Evolutionary conservation across 1,140 invertebrate genomes (phyloP).

Genomic region (Macrosteles quadrilineatus): DNA sequence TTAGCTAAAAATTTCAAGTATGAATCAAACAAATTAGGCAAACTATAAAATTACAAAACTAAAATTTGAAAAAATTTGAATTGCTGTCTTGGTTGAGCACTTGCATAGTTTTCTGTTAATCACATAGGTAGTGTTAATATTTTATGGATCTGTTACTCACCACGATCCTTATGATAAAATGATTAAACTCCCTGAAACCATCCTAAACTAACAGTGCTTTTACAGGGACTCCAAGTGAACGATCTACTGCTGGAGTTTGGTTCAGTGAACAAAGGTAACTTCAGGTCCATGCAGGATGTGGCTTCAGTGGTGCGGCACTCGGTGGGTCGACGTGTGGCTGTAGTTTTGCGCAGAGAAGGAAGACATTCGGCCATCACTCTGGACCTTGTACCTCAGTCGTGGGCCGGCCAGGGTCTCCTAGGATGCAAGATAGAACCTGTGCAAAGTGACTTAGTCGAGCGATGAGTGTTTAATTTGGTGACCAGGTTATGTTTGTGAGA

Average conservation of each 20-base stretch:
- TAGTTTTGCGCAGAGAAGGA: constrained; percentile 61
- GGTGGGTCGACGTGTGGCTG: constrained; percentile 60
- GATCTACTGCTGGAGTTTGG: constrained; percentile 83
- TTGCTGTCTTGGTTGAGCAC: no score
- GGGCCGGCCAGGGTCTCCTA: constrained; percentile 72
- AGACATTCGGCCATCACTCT: constrained; percentile 52
- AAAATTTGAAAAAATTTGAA: no score
- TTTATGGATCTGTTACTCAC: no score
- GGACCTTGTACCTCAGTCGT: constrained; percentile 65
- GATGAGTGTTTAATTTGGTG: constrained; percentile 45
- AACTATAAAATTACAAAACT: no score
- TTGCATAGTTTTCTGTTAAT: no score
- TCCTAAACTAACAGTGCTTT: no score
- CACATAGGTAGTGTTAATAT: no score
- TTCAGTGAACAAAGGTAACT: constrained; percentile 75
- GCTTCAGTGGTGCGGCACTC: constrained; percentile 73
- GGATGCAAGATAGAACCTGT: constrained; percentile 68
- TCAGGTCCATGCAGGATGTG: constrained; percentile 66
- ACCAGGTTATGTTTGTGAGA: background rate
- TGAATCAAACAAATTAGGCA: no score
- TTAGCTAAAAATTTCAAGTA: no score
- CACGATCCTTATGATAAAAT: no score
- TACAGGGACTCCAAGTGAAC: constrained; percentile 72
- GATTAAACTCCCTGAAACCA: no score
- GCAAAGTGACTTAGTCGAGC: constrained; percentile 54